These are phyloP conservation scores for Sarotherodon lohbergeri DNA, from an alignment of 2,113 vertebrate genomes.

Conservation along the genomic window DNA sequence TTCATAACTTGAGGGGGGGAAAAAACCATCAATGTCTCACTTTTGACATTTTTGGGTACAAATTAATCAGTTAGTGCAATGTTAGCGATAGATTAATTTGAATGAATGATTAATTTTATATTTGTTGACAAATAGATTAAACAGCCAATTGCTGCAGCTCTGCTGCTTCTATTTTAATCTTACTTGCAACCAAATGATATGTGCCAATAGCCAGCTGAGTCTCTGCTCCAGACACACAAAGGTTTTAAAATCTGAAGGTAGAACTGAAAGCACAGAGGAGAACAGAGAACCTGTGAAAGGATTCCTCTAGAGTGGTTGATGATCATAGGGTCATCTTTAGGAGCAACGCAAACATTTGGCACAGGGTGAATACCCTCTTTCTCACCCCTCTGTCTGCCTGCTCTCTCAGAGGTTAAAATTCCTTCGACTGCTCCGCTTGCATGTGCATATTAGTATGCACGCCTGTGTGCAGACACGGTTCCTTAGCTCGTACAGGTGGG, in stretches of 20 bases:
- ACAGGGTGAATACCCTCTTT: constrained; percentile 46
- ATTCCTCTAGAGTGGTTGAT: neutral
- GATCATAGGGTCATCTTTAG: constrained; percentile 9
- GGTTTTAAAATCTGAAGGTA: neutral
- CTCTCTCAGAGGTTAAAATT: constrained; percentile 36
- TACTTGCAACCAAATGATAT: neutral
- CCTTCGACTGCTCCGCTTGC: neutral
- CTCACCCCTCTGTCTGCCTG: constrained; percentile 29
- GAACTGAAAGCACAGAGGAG: neutral
- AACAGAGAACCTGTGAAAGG: neutral
- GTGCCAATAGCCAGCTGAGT: neutral
- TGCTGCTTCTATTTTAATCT: neutral
- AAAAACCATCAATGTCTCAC: neutral
- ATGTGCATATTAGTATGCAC: constrained; percentile 27
- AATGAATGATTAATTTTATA: neutral
- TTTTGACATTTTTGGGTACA: neutral
- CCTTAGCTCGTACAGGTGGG: constrained; percentile 55
- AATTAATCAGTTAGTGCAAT: neutral
- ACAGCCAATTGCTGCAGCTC: neutral
- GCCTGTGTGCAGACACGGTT: constrained; percentile 21
- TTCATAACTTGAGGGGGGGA: neutral
- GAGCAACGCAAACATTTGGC: constrained; percentile 24
- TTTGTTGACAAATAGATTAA: neutral
- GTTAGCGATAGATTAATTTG: neutral
- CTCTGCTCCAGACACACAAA: neutral